phyloP scores from a whole-genome alignment of 2,113 vertebrate species.

The Larimichthys polyactis region DNA sequence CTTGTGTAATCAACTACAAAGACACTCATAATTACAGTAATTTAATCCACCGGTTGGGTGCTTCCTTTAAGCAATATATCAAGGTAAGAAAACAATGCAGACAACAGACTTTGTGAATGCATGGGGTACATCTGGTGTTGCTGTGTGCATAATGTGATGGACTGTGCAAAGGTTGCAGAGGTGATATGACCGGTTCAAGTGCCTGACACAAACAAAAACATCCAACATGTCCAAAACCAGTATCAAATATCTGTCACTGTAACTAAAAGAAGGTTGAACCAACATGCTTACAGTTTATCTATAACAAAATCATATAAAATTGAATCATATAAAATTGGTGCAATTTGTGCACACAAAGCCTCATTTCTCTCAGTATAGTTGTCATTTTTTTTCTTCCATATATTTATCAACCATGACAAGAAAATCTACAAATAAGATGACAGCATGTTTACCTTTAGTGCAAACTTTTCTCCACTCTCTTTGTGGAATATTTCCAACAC shows the following conservation, averaged over 20 bases:
- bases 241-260: neutral
- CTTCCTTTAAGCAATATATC: neutral
- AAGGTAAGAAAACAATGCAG: neutral
- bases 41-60: neutral
- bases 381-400: too few species aligned
- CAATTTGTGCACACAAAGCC: too few species aligned
- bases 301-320: too few species aligned
- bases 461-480: slow-evolving; percentile 88
- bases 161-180: neutral
- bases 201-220: neutral
- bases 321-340: too few species aligned
- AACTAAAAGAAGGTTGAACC: neutral
- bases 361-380: too few species aligned
- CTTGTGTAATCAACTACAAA: neutral
- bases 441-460: slow-evolving; percentile 85
- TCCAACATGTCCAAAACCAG: neutral
- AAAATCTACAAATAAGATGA: neutral
- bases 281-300: too few species aligned
- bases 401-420: neutral
- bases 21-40: neutral
- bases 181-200: neutral
- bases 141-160: neutral
- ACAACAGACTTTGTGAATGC: neutral
- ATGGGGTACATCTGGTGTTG: neutral
- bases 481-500: slow-evolving; percentile 90